Evolutionary conservation across 2,113 vertebrate genomes (phyloP).

Genomic region (Acrocephalus kingi): DNA sequence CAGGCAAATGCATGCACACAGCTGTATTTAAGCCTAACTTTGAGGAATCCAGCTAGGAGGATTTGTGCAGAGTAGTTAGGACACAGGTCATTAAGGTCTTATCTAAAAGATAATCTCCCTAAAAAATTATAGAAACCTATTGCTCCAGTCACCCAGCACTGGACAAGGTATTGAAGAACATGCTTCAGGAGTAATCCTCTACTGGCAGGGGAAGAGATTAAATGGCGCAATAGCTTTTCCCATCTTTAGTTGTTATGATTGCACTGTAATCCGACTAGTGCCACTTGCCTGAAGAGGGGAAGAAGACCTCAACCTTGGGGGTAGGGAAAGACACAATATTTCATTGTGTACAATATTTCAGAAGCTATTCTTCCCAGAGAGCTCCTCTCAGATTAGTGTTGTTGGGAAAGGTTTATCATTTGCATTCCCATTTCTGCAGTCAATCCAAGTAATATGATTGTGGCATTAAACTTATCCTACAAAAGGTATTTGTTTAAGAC

Average conservation of each 20-base stretch:
- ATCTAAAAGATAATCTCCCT: slow-evolving; percentile 67
- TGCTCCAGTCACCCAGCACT: slow-evolving; percentile 35
- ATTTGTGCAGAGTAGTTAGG: slow-evolving; percentile 37
- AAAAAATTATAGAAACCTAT: slow-evolving; percentile 53
- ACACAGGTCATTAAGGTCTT: slow-evolving; percentile 41
- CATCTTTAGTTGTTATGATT: slow-evolving; percentile 63
- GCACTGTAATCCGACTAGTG: slow-evolving; percentile 64
- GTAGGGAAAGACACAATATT: slow-evolving; percentile 31
- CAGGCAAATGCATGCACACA: slow-evolving; percentile 38
- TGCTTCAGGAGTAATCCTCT: slow-evolving; percentile 61
- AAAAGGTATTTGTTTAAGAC: slow-evolving; percentile 58
- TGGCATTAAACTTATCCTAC: slow-evolving; percentile 60
- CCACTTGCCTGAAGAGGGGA: slow-evolving; percentile 26
- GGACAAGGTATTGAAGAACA: slow-evolving; percentile 52
- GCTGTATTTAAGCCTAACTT: slow-evolving; percentile 43
- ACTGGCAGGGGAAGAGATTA: slow-evolving; percentile 64
- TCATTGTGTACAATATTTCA: slow-evolving; percentile 60
- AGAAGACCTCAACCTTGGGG: slow-evolving; percentile 25
- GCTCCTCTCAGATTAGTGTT: slow-evolving; percentile 43
- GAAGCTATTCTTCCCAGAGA: slow-evolving; percentile 38
- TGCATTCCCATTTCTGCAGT: slow-evolving; percentile 47
- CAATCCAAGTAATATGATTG: slow-evolving; percentile 50
- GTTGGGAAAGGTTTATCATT: slow-evolving; percentile 53
- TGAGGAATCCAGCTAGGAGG: slow-evolving; percentile 38
- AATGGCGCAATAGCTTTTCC: slow-evolving; percentile 55